A percentile compares a stretch with the other conserved stretches of the same genome.
These are phyloP conservation scores for Montipora capricornis DNA, from an alignment of 64 coral and sea anemone species.

Conservation along the genomic window DNA sequence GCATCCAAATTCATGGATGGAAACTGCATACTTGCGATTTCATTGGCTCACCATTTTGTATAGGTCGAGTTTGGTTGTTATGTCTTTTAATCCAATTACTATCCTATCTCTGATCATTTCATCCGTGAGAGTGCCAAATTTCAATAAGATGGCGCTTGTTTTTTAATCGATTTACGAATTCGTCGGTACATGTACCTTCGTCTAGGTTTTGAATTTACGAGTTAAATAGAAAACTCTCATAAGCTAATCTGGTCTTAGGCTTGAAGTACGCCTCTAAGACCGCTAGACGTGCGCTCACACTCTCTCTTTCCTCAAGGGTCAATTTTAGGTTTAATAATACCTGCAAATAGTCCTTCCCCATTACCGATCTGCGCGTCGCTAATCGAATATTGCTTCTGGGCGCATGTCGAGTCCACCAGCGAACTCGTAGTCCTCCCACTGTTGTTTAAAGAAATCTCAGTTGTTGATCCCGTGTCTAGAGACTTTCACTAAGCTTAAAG, in stretches of 20 bases:
- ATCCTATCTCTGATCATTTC: slow-evolving; percentile 62
- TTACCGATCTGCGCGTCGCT: slow-evolving; percentile 26
- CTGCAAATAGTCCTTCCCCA: slow-evolving; percentile 40
- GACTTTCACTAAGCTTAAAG: slow-evolving; percentile 9
- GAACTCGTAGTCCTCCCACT: slow-evolving; percentile 45
- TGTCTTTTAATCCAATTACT: slow-evolving; percentile 30
- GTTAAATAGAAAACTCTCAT: slow-evolving; percentile 56
- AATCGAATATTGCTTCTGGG: neutral
- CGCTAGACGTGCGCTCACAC: neutral
- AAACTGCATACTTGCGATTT: slow-evolving; percentile 51
- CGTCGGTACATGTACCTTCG: neutral
- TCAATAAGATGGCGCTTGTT: slow-evolving; percentile 1
- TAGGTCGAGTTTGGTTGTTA: slow-evolving; percentile 10
- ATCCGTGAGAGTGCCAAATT: slow-evolving; percentile 21
- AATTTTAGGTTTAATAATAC: slow-evolving; percentile 38
- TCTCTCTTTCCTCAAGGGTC: slow-evolving; percentile 13
- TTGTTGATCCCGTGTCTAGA: slow-evolving; percentile 1
- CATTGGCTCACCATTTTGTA: slow-evolving; percentile 44
- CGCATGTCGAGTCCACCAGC: neutral
- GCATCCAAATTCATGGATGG: slow-evolving; percentile 11
- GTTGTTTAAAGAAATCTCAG: slow-evolving; percentile 46
- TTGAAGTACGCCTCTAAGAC: slow-evolving; percentile 55
- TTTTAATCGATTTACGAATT: slow-evolving; percentile 24
- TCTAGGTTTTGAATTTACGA: neutral
- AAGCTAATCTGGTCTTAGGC: slow-evolving; percentile 66